phyloP scores from a whole-genome alignment of 2,888 invertebrate genomes.

The Torymus auratus region DNA sequence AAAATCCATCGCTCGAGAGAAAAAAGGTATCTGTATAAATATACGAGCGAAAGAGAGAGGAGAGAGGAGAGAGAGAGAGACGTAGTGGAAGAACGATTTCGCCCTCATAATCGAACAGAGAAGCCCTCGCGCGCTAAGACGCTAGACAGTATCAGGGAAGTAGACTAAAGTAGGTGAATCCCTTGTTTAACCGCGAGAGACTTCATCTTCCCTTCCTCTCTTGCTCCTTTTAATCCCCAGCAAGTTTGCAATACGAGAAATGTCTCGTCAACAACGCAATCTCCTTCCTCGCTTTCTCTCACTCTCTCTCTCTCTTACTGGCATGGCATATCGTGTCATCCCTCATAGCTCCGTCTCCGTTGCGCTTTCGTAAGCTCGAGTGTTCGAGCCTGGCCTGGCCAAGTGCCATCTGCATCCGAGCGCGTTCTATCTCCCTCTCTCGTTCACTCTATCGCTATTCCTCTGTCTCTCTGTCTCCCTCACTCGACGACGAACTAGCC shows the following conservation, averaged over 20 bases:
- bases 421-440: not conserved
- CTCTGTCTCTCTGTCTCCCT: not conserved
- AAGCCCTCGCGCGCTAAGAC: slow-evolving; percentile 18
- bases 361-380: slow-evolving; percentile 26
- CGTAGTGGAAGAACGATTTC: not conserved
- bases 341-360: slow-evolving; percentile 18
- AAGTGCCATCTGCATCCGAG: slow-evolving; percentile 44
- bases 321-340: not conserved
- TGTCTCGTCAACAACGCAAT: slow-evolving; percentile 52
- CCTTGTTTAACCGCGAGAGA: slow-evolving; percentile 13
- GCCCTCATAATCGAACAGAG: slow-evolving; percentile 36
- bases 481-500: not conserved
- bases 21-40: not conserved
- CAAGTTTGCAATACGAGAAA: slow-evolving; percentile 46
- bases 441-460: not conserved
- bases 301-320: slow-evolving; percentile 7
- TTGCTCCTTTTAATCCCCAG: slow-evolving; percentile 40
- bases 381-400: slow-evolving; percentile 33
- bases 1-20: not conserved
- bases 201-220: not conserved
- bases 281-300: slow-evolving; percentile 8
- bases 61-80: not conserved
- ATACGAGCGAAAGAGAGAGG: not conserved
- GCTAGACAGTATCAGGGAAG: slow-evolving; percentile 21
- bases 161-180: slow-evolving; percentile 12